A percentile compares a stretch with the other conserved stretches of the same genome.
phyloP scores from a whole-genome alignment of 2,797 vertebrate species.

The Tarsius wallacei region DNA sequence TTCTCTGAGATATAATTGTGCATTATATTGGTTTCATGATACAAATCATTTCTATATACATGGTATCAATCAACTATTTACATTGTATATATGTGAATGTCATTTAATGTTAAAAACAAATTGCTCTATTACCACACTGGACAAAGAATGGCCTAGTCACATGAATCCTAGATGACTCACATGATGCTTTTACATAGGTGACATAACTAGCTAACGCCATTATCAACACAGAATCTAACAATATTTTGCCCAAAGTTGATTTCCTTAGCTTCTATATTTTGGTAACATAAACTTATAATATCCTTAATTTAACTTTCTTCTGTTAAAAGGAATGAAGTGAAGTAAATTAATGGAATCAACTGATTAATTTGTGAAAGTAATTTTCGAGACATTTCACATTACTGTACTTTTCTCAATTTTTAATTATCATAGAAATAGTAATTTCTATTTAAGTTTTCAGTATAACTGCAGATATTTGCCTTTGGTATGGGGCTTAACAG shows the following conservation, averaged over 20 bases:
- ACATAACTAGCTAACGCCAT: background rate
- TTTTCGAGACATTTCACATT: background rate
- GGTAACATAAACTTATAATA: background rate
- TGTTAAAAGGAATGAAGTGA: background rate
- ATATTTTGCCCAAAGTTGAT: background rate
- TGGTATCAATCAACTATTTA: background rate
- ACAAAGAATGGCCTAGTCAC: background rate
- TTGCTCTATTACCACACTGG: background rate
- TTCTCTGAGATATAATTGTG: background rate
- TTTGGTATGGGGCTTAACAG: background rate
- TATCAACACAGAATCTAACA: background rate
- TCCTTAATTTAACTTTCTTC: background rate
- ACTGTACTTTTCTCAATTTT: background rate
- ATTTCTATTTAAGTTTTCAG: background rate
- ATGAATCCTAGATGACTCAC: background rate
- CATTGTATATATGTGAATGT: background rate
- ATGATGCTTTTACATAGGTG: background rate
- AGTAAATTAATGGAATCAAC: background rate
- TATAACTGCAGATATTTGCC: background rate
- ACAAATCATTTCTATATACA: background rate
- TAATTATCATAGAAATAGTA: background rate
- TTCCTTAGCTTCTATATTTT: background rate
- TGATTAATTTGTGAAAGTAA: background rate
- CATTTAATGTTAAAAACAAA: background rate
- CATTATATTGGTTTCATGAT: background rate